Conservation (phyloP, 2,797 vertebrate species). For the Microctenopoma stevenorrisi region DNA sequence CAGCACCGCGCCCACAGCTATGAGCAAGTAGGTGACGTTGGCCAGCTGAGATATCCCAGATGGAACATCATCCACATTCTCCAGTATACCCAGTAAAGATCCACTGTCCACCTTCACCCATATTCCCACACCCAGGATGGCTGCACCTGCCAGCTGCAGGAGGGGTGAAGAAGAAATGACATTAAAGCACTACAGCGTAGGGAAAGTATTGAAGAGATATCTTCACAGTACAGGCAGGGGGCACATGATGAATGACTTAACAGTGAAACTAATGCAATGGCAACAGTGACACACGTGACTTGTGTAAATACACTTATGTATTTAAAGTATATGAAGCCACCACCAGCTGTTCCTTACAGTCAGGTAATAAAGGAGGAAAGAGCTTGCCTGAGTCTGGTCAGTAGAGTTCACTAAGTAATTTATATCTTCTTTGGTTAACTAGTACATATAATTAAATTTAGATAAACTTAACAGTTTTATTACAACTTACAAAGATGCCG, state of each 20-base stretch:
- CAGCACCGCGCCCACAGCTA: conserved; percentile 79
- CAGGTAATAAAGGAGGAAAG: no score
- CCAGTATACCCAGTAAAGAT: conserved; percentile 78
- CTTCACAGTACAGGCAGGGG: background rate
- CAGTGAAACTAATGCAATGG: no score
- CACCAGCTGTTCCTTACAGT: no score
- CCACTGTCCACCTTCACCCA: conserved; percentile 85
- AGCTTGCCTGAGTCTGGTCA: no score
- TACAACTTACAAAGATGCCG: conserved; percentile 83
- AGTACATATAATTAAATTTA: no score
- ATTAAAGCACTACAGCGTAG: background rate
- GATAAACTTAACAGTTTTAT: background rate
- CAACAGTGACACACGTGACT: no score
- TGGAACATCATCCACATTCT: background rate
- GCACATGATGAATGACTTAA: no score
- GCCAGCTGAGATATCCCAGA: conserved; percentile 66
- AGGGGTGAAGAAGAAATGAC: background rate
- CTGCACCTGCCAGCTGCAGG: conserved; percentile 81
- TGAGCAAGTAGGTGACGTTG: conserved; percentile 82
- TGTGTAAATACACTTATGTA: no score
- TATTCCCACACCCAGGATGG: conserved; percentile 82
- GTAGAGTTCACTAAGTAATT: no score
- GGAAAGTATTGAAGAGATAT: no score
- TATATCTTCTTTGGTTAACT: no score
- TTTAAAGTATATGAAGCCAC: no score